Conservation (phyloP, 2,888 invertebrate species). For the Cantharis rustica region DNA sequence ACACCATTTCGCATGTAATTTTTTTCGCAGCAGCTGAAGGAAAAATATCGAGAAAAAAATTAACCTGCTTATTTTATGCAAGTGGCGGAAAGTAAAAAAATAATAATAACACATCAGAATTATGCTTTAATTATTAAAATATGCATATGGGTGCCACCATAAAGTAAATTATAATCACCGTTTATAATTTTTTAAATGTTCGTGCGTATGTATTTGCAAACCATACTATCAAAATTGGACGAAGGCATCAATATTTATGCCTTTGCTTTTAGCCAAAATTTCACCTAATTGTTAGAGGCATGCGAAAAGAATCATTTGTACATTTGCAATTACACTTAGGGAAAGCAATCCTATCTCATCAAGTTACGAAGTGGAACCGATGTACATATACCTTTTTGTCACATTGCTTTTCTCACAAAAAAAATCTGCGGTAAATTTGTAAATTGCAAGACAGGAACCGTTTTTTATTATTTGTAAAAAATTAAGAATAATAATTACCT, state of each 20-base stretch:
- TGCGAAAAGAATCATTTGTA: background rate
- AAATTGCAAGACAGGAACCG: background rate
- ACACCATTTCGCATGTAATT: background rate
- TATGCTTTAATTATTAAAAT: background rate
- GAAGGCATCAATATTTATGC: too few species aligned
- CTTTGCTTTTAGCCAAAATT: background rate
- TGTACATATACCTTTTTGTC: background rate
- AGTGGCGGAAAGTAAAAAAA: background rate
- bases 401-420: background rate
- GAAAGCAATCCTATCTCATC: background rate
- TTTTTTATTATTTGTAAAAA: background rate
- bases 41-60: background rate
- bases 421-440: background rate
- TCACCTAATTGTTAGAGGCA: background rate
- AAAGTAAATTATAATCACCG: background rate
- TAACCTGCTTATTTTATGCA: too few species aligned
- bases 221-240: too few species aligned
- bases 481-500: background rate
- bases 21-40: background rate
- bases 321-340: background rate
- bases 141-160: background rate
- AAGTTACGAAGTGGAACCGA: background rate
- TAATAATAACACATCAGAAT: background rate
- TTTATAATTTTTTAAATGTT: too few species aligned
- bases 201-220: too few species aligned